Conservation (phyloP, 2,113 vertebrate genomes). For the Ranitomeya imitator region DNA sequence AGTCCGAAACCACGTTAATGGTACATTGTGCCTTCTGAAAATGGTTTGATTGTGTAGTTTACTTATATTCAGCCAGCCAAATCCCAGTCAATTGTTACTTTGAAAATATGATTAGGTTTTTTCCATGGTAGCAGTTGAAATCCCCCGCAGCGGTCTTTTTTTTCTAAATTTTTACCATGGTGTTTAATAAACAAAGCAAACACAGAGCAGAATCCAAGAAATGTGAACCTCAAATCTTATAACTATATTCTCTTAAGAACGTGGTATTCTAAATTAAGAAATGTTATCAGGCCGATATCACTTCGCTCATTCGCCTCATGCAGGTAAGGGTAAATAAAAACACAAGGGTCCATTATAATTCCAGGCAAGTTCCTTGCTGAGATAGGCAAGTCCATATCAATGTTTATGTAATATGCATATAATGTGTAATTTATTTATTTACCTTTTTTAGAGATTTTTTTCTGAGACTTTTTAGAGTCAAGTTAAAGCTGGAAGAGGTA, state of each 20-base stretch:
- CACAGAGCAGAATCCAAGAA: background rate
- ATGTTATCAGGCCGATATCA: background rate
- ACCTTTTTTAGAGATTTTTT: background rate
- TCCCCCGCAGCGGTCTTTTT: background rate
- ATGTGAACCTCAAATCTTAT: background rate
- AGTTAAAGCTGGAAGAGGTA: background rate
- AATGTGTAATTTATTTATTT: background rate
- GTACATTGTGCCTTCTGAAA: background rate
- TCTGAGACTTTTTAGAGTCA: background rate
- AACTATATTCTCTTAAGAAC: background rate
- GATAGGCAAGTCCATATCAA: background rate
- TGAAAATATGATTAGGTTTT: background rate
- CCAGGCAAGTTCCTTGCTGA: background rate
- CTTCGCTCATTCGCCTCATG: background rate
- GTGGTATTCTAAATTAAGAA: background rate
- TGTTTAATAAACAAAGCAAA: slow-evolving; percentile 2
- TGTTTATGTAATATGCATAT: background rate
- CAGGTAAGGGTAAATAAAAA: background rate
- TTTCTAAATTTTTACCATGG: slow-evolving; percentile 1
- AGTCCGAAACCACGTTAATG: background rate
- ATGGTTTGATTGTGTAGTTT: background rate
- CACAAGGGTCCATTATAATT: background rate
- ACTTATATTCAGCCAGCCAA: background rate
- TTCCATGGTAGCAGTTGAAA: background rate
- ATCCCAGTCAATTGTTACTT: background rate